Evolutionary conservation across 2,113 vertebrate species (phyloP).

Genomic region (Crotalus tigris): DNA sequence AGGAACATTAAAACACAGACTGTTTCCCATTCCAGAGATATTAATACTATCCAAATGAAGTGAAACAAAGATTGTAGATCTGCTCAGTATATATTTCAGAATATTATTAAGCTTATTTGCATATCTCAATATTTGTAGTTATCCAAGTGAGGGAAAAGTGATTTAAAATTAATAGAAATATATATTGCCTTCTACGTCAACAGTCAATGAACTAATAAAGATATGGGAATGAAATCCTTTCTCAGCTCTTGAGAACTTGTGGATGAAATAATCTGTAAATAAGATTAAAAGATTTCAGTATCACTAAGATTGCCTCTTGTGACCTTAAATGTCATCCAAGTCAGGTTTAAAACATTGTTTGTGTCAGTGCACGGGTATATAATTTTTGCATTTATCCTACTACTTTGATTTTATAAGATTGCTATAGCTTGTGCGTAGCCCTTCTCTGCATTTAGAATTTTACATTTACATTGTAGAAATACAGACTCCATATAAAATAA

Average conservation of each 20-base stretch:
- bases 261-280: slow-evolving; percentile 68
- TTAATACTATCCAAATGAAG: slow-evolving; percentile 53
- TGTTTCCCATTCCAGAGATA: slow-evolving; percentile 15
- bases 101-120: slow-evolving; percentile 33
- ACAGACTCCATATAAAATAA: slow-evolving; percentile 39
- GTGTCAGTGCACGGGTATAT: neutral
- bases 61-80: slow-evolving; percentile 34
- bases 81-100: slow-evolving; percentile 53
- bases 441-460: slow-evolving; percentile 35
- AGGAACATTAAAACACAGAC: neutral
- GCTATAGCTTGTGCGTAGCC: slow-evolving; percentile 24
- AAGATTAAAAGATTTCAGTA: slow-evolving; percentile 70
- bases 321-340: slow-evolving; percentile 63
- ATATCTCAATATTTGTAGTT: slow-evolving; percentile 29
- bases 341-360: slow-evolving; percentile 56
- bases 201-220: slow-evolving; percentile 68
- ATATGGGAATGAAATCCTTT: slow-evolving; percentile 66
- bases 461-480: slow-evolving; percentile 41
- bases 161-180: slow-evolving; percentile 51
- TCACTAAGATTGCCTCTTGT: slow-evolving; percentile 63
- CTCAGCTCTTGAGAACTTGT: slow-evolving; percentile 54
- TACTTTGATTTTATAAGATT: slow-evolving; percentile 17
- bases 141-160: slow-evolving; percentile 32
- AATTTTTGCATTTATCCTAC: slow-evolving; percentile 26
- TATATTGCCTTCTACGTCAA: slow-evolving; percentile 53